These are phyloP conservation scores for Stenotaenia linearis DNA, from an alignment of 2,888 invertebrate species.

Conservation along the genomic window DNA sequence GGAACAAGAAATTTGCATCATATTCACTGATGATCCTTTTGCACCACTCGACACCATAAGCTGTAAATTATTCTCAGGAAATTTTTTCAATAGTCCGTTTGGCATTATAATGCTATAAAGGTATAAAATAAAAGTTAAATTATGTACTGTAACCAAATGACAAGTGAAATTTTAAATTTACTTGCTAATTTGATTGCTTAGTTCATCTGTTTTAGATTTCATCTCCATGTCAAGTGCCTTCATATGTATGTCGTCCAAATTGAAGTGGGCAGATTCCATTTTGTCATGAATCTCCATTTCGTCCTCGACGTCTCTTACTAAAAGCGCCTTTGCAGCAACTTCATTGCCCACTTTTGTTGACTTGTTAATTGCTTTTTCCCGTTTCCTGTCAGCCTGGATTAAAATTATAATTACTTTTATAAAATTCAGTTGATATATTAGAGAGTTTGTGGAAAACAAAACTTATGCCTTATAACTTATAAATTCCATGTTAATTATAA, in stretches of 20 bases:
- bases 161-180: conserved; percentile 43
- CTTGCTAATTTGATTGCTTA: conserved; percentile 86
- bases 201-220: conserved; percentile 69
- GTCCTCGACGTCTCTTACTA: conserved; percentile 53
- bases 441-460: too few relatives aligned
- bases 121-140: background rate
- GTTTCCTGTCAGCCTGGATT: conserved; percentile 61
- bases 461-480: too few relatives aligned
- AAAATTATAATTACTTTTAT: background rate
- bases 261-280: conserved; percentile 58
- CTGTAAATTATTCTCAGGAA: conserved; percentile 94
- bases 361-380: conserved; percentile 62
- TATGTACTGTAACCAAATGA: background rate
- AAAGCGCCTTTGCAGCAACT: conserved; percentile 65
- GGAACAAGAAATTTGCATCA: conserved; percentile 96
- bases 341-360: conserved; percentile 59
- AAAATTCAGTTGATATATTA: background rate
- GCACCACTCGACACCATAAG: conserved; percentile 98
- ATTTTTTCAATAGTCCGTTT: conserved; percentile 72
- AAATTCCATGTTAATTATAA: too few relatives aligned
- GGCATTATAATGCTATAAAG: conserved; percentile 68
- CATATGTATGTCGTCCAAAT: conserved; percentile 58
- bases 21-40: conserved; percentile 90
- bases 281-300: conserved; percentile 50
- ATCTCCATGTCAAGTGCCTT: conserved; percentile 75